Base-by-base conservation (phyloP, 2,797 vertebrate genomes). In the Holocentrus rufus region DNA sequence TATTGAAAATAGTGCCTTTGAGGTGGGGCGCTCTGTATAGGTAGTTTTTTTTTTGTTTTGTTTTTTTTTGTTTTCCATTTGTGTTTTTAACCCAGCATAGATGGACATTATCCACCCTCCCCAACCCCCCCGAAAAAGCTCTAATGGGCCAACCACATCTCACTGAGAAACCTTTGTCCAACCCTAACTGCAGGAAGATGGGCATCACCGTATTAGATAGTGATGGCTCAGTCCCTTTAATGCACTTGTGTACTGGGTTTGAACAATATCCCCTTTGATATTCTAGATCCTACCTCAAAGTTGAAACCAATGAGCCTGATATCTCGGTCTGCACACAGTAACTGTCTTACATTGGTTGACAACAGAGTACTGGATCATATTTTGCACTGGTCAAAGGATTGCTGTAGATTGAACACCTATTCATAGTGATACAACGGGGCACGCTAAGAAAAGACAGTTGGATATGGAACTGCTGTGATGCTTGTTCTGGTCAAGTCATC, bases 1-100 rank as follows among this genome's bases (percentile, higher is more conserved):
- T 76, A 83, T 11, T 83, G 78, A 85, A 87, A 83, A 85, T 65
- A 83, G 91, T 93, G 92, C 92, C 92, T 93, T 93, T 84, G 74
- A 74, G 78, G 63, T 72, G 83, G 80, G 86, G 84, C 72, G 58
- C 87, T 82, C 77, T 89, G 83, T 83, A 86, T 79, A 87, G 87
- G 71, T 82, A 86, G 78, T 77, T 81, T 22, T 68, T 73, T 68
- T 82, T 72, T 5, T 25, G 8, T 10, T 47, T 39, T 20, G 54
- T 54, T 72, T 10, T 47, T 54, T 46, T 18, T 8, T n/a, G 54
- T 25, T 56, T 53, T 25, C 25, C n/a, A 25, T 20, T 49, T 22
- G 53, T 70, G 67, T 69, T 79, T 72, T 63, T 25, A 72, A 75
- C 60, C 60, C 55, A 65, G 58, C 25, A 36, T 72, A 76, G 64